Evolutionary conservation across 2,113 vertebrate species (phyloP).

Genomic region (Fregetta grallaria): DNA sequence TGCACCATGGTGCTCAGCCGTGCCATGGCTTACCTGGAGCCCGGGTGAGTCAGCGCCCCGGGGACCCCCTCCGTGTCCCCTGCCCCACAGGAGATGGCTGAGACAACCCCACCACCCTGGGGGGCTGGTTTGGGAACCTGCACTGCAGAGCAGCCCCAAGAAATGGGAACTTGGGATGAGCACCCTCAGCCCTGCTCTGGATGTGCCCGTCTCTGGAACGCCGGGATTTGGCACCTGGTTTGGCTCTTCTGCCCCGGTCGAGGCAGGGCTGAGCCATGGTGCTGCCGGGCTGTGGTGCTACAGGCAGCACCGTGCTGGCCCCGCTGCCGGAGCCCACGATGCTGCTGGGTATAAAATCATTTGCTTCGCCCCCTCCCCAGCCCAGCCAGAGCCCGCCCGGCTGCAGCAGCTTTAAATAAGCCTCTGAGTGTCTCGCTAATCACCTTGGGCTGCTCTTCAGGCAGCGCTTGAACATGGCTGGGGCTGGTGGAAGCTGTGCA

Average conservation of each 20-base stretch:
- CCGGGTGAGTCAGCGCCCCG: background rate
- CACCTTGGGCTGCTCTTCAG: conserved; percentile 36
- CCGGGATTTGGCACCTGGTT: fast-evolving
- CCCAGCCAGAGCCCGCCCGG: background rate
- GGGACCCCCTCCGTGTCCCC: background rate
- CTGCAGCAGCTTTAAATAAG: conserved; percentile 53
- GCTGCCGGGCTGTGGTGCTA: background rate
- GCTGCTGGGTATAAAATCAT: background rate
- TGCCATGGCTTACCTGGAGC: background rate
- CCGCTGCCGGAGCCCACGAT: fast-evolving
- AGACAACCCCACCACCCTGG: background rate
- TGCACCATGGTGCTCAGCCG: fast-evolving
- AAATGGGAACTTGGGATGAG: background rate
- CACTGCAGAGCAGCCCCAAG: background rate
- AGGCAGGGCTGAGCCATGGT: background rate
- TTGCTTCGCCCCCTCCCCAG: background rate
- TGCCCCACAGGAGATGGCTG: background rate
- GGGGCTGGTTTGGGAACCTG: background rate
- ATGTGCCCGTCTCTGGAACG: fast-evolving
- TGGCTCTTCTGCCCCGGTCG: fast-evolving
- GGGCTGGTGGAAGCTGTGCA: background rate
- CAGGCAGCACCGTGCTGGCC: background rate
- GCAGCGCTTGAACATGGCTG: background rate
- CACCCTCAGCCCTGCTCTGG: background rate
- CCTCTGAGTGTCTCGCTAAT: conserved; percentile 10